Evolutionary conservation across 2,113 vertebrate genomes (phyloP), one percentile per base, ranked within the genome.

Genomic region (Oryzias javanicus): DNA sequence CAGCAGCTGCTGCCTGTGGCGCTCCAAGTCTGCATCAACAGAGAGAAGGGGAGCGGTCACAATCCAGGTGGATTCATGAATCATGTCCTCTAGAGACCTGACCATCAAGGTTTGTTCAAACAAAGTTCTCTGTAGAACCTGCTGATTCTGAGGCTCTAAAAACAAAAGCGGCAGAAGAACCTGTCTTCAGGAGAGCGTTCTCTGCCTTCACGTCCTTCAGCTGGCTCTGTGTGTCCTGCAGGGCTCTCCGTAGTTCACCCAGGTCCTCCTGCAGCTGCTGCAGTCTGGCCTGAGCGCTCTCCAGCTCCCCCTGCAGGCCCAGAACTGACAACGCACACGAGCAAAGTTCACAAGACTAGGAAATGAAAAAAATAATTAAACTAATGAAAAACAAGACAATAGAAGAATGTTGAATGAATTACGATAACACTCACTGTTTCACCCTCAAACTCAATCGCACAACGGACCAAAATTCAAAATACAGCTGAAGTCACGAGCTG

Each of bases 231-330:
- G 91, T 91, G 46, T 91, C 86, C 78, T 92, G 88, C 47, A 94
- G 82, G 60, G 74, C 64, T 78, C 67, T 47, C 49, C 59, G 93
- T 4, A 96, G 85, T 6, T 92, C 94, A 60, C 92, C 69, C 29
- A 94, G 91, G 84, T 93, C 92, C 19, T 73, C 86, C 70, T 92
- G 93, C 44, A 95, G 84, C 5, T 89, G 89, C 64, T 91, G 91
- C 52, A 94, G 88, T 6, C 83, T 87, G 76, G 82, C 88, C 44
- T 91, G 78, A 1, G 90, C 90, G 5, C 90, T 83, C 0, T 77
- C 62, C 61, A 98, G 80, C 42, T 96, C 92, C 67, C 82, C 88
- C 64, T 95, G 93, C 40, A 98, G 88, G 17, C 86, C 68, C 41
- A 1, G 5, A 7, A 27, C 86, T 89, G 62, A 42, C 92, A 59